A percentile compares a stretch with the other conserved stretches of the same genome.
These are phyloP conservation scores for Lipophrys pholis DNA, from an alignment of 2,113 vertebrate species.

Conservation along the genomic window DNA sequence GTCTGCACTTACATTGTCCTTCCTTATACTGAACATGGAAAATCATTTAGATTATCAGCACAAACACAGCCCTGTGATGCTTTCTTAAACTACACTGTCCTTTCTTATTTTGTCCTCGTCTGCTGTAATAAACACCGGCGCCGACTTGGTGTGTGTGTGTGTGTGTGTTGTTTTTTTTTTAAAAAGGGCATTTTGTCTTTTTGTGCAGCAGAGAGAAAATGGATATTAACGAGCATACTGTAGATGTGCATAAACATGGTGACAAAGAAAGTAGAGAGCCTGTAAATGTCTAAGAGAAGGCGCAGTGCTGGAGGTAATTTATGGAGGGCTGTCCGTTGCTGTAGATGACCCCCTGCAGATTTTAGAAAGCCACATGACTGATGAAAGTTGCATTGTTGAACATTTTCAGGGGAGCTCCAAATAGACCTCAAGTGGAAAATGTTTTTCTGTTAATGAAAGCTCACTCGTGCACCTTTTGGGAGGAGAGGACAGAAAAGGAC, in stretches of 20 bases:
- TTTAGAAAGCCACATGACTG: conserved; percentile 49
- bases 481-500: conserved; percentile 26
- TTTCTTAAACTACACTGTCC: conserved; percentile 54
- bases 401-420: conserved; percentile 7
- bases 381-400: conserved; percentile 23
- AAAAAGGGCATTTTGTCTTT: conserved; percentile 54
- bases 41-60: conserved; percentile 73
- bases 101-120: conserved; percentile 58
- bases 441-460: conserved; percentile 39
- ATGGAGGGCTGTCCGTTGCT: conserved; percentile 46
- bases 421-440: conserved; percentile 5
- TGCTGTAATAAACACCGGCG: conserved; percentile 57
- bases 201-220: conserved; percentile 57
- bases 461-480: conserved; percentile 12
- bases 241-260: conserved; percentile 57
- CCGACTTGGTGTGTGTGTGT: conserved; percentile 36
- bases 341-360: conserved; percentile 42
- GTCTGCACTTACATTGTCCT: conserved; percentile 68
- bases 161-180: conserved; percentile 15
- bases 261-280: conserved; percentile 59
- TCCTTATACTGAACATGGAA: conserved; percentile 51
- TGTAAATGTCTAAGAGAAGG: conserved; percentile 61
- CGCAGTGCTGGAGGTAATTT: conserved; percentile 52
- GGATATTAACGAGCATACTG: conserved; percentile 49
- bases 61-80: conserved; percentile 55